Evolutionary conservation across 64 coral and sea anemone genomes (phyloP).

Genomic region (Dendrophyllia cribrosa): DNA sequence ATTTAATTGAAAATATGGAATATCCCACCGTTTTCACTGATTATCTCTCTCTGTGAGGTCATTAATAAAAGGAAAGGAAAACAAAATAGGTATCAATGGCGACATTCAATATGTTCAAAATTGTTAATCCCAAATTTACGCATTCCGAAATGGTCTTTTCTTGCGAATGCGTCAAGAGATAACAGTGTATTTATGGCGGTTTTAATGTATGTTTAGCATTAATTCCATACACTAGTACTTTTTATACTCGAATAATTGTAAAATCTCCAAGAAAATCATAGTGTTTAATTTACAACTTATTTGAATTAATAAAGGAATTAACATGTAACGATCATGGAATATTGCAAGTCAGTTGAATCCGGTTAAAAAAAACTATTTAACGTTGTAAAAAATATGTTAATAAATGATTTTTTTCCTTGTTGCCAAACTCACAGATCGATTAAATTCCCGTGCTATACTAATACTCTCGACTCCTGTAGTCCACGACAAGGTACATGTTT

Average conservation of each 20-base stretch:
- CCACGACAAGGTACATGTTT: background rate
- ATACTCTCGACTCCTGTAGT: background rate
- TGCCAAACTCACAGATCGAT: background rate
- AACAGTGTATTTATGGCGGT: too few species aligned
- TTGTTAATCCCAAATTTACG: background rate
- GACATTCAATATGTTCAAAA: background rate
- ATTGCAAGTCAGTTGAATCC: background rate
- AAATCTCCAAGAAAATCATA: too few species aligned
- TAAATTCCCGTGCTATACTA: background rate
- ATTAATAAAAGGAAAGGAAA: too few species aligned
- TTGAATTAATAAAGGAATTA: background rate
- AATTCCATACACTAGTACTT: too few species aligned
- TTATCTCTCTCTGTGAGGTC: background rate
- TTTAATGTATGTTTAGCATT: too few species aligned
- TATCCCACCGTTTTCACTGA: slow-evolving; percentile 4
- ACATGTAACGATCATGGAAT: background rate
- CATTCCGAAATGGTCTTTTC: background rate
- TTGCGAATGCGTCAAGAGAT: too few species aligned
- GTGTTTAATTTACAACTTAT: background rate
- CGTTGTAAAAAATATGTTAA: background rate
- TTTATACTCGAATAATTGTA: too few species aligned
- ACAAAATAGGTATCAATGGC: background rate
- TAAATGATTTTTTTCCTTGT: background rate
- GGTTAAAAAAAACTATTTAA: background rate
- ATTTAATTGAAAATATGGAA: too few species aligned